A percentile compares a stretch with the other conserved stretches of the same genome.
phyloP scores from a whole-genome alignment of 2,888 invertebrate species.

The Drosophila pseudotakahashii region DNA sequence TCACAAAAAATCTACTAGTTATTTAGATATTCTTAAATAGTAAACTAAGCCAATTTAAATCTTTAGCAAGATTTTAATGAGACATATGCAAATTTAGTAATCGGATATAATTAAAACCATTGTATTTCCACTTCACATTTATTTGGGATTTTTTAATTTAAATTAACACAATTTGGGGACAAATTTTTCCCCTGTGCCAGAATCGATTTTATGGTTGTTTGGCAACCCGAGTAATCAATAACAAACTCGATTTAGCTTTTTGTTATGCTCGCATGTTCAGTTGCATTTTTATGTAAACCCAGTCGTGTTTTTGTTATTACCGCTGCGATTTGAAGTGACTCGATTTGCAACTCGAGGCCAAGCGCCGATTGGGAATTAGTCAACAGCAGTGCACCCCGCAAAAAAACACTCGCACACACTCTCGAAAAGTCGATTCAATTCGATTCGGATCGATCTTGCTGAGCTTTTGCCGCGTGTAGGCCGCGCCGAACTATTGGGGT shows the following conservation, averaged over 20 bases:
- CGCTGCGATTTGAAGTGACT: conserved; percentile 36
- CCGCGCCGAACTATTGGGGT: conserved; percentile 74
- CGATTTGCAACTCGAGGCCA: conserved; percentile 42
- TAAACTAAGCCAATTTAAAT: too few species aligned
- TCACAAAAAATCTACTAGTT: background rate
- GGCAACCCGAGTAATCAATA: conserved; percentile 39
- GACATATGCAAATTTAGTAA: too few species aligned
- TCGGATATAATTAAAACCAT: too few species aligned
- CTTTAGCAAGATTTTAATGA: too few species aligned
- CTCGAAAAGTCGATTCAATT: conserved; percentile 24
- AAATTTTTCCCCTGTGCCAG: conserved; percentile 1
- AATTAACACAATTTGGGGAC: background rate
- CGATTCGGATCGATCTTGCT: conserved; percentile 39
- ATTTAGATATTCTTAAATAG: too few species aligned
- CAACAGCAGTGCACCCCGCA: conserved; percentile 30
- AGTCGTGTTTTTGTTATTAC: conserved; percentile 36
- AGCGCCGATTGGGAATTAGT: conserved; percentile 40
- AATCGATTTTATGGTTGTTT: conserved; percentile 25
- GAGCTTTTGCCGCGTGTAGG: conserved; percentile 38
- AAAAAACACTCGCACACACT: conserved; percentile 22
- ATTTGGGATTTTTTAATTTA: background rate
- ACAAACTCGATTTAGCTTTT: conserved; percentile 25
- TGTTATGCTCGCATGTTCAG: conserved; percentile 35
- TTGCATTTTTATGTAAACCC: conserved; percentile 41
- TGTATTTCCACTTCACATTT: background rate